Evolutionary conservation across 2,888 invertebrate genomes (phyloP), one percentile per base, ranked within the genome.

Genomic region (Zeuzera pyrina): DNA sequence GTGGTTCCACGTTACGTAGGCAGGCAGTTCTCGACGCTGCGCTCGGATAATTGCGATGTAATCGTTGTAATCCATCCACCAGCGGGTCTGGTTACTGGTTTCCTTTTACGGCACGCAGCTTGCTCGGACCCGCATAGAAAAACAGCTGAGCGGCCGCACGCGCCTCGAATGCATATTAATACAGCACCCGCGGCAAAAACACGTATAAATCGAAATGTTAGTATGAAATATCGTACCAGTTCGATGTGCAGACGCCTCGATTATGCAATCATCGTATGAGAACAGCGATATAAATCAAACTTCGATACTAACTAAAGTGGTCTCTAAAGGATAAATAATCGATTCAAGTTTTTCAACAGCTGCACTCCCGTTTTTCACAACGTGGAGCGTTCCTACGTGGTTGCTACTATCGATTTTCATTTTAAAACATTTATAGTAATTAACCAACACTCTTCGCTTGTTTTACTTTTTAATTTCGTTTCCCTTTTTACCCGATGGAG

Each of bases 51-150:
- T 79, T 77, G 77, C 78, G 65, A 71, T 71, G 77, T 79, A 81
- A 83, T 79, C 74, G 69, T 33, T 67, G 79, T 79, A 81, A 79
- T 81, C 74, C 78, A 72, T 74, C 78, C 72, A 55, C n/a, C n/a
- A 57, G 38, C 28, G 34, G 31, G 33, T 26, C 35, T 29, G 35
- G 43, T 34, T 66, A 49, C 74, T 57, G 57, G 77, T 77, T 79
- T 74, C 79, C 79, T 63, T 83, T 63, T 74, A 79, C 61, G 81
- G 78, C 54, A 58, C 59, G 72, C 81, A 79, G 79, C 81, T 78
- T 77, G 79, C 77, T 76, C 70, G 77, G 71, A 76, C 71, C 76
- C 81, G n/a, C n/a, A n/a, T n/a, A n/a, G n/a, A n/a, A n/a, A n/a
- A n/a, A n/a, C n/a, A 83, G 78, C 81, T 83, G 81, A 81, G 67